phyloP scores from a whole-genome alignment of 1,140 invertebrate species.

The Coboldia fuscipes region DNA sequence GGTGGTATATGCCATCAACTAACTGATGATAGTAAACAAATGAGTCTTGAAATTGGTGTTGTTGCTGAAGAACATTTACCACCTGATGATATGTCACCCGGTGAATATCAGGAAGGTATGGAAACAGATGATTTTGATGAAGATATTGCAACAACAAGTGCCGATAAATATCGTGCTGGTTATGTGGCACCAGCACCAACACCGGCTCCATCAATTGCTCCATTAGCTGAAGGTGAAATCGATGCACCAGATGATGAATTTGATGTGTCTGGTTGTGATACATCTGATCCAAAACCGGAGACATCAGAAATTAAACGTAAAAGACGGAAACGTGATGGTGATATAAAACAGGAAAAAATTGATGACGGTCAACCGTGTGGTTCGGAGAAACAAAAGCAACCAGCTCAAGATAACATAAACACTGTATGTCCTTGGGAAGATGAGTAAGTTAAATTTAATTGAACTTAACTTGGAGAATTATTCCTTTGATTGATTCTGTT shows the following conservation, averaged over 20 bases:
- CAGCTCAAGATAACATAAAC: constrained; percentile 34
- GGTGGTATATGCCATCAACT: too few relatives aligned
- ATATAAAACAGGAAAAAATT: constrained; percentile 18
- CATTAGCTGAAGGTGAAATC: constrained; percentile 37
- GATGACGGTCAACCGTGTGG: constrained; percentile 5
- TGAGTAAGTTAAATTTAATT: constrained; percentile 41
- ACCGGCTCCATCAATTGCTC: constrained; percentile 23
- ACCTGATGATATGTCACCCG: constrained; percentile 13
- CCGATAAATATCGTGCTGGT: constrained; percentile 9
- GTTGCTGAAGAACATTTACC: constrained; percentile 5
- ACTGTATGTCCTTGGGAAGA: constrained; percentile 77
- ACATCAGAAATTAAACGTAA: constrained; percentile 3
- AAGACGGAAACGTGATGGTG: constrained; percentile 9
- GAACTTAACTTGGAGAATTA: not conserved
- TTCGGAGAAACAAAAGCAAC: constrained; percentile 4
- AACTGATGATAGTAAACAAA: too few relatives aligned
- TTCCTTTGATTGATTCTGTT: constrained; percentile 1
- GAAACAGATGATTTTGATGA: constrained; percentile 14
- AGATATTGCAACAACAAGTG: constrained; percentile 6
- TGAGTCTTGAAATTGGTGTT: too few relatives aligned
- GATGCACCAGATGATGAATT: constrained; percentile 36
- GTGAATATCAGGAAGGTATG: constrained; percentile 16
- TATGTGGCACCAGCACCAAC: constrained; percentile 15
- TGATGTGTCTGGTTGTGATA: constrained; percentile 10
- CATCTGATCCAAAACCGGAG: constrained; percentile 1